Evolutionary conservation across 1,140 invertebrate genomes (phyloP), one percentile per base, ranked within the genome.

Genomic region (Drosophila dunni): DNA sequence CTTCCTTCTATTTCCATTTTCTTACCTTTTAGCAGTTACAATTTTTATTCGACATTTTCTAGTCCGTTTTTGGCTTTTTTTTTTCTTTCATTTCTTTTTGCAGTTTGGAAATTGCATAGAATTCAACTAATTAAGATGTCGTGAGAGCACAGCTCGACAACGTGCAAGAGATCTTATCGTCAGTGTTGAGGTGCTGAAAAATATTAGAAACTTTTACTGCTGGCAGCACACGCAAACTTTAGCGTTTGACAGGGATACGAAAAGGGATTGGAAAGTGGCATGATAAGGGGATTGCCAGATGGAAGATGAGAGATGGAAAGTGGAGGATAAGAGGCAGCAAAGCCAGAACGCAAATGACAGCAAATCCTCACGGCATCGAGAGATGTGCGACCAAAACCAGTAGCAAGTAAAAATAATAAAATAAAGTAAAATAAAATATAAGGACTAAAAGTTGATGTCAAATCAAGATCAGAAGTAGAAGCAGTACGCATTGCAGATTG

Each of bases 181-280:
- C 67, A 53, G 72, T 77, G 84, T 63, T 66, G 73, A 88, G 84
- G 83, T 88, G 83, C 79, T 88, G 84, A 83, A 88, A 84, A 88
- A 89, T 86, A 86, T 88, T 88, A 78, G 83, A 88, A 88, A 88
- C 53, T 88, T 88, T 88, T 85, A 63, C 69, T 45, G 46, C 70
- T 68, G 70, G 57, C 57, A 54, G 42, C 60, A 58, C 69, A 58
- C 61, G 60, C 38, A 86, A 88, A 88, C 54, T 88, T 86, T 83
- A 76, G 53, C 79, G 79, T 88, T 86, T 88, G 84, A 89, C 71
- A 78, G 71, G 63, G 34, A 15, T 7, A 1, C n/a, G 53, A 2
- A 13, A 61, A 20, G 45, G 48, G 44, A 38, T 29, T 29, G 36
- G 15, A 7, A 29, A 29, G 24, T 29, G 24, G 24, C 24, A 29